These are phyloP conservation scores for Nymphalis polychloros DNA, from an alignment of 2,888 invertebrate genomes.

Conservation along the genomic window DNA sequence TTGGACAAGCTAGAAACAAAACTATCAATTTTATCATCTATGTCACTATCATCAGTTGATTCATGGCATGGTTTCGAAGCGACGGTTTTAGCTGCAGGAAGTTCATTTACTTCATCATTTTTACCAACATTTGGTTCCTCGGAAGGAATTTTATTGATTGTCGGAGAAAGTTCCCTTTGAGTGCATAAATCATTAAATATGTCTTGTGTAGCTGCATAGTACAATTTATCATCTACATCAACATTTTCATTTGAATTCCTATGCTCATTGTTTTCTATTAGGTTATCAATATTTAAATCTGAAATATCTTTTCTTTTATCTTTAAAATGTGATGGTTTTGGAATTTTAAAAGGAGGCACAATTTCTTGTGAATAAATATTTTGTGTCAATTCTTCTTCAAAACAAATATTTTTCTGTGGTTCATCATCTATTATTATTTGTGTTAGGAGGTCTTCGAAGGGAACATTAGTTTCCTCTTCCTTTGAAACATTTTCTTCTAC, in stretches of 20 bases:
- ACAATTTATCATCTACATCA: slow-evolving; percentile 49
- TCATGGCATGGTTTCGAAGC: background rate
- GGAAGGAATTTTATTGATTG: slow-evolving; percentile 8
- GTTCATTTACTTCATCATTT: slow-evolving; percentile 1
- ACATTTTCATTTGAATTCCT: slow-evolving; percentile 15
- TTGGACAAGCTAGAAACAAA: slow-evolving; percentile 48
- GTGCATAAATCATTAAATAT: slow-evolving; percentile 63
- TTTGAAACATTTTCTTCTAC: slow-evolving; percentile 30
- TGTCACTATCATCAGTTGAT: slow-evolving; percentile 18
- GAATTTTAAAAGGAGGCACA: slow-evolving; percentile 59
- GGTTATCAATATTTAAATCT: slow-evolving; percentile 18
- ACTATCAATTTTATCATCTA: slow-evolving; percentile 44
- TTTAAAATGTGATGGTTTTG: slow-evolving; percentile 55
- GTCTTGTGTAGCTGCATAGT: slow-evolving; percentile 69
- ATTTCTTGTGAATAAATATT: slow-evolving; percentile 49
- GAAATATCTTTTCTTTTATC: slow-evolving; percentile 49
- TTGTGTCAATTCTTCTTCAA: slow-evolving; percentile 55
- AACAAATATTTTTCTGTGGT: slow-evolving; percentile 27
- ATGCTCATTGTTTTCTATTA: slow-evolving; percentile 34
- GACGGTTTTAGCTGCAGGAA: background rate
- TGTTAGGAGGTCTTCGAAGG: slow-evolving; percentile 50
- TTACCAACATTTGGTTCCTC: background rate
- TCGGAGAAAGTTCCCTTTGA: slow-evolving; percentile 49
- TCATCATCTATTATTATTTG: slow-evolving; percentile 39
- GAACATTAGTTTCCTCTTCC: slow-evolving; percentile 4